A percentile compares a stretch with the other conserved stretches of the same genome.
These are phyloP conservation scores for Nasonia giraulti DNA, from an alignment of 1,140 invertebrate genomes.

Conservation along the genomic window DNA sequence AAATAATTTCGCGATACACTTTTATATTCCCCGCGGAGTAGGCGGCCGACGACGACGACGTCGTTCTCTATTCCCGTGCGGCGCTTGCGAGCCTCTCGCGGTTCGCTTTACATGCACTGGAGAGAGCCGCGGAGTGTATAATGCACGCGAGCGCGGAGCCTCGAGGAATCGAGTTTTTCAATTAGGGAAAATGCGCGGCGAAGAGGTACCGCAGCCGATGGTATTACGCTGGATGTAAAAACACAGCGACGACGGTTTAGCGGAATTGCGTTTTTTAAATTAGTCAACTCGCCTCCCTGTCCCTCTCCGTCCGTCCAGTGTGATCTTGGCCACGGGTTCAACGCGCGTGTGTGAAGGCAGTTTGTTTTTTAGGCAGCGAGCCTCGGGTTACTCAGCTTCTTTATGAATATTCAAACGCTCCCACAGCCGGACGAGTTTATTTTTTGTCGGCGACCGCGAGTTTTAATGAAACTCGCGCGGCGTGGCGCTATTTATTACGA, in stretches of 20 bases:
- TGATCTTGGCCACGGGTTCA: neutral
- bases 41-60: neutral
- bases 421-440: neutral
- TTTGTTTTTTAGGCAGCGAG: neutral
- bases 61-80: neutral
- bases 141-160: neutral
- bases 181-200: slow-evolving; percentile 18
- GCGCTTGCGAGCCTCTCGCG: neutral
- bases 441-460: neutral
- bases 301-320: neutral
- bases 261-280: slow-evolving; percentile 33
- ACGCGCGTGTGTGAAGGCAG: neutral
- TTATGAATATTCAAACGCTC: slow-evolving; percentile 33
- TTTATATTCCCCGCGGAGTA: slow-evolving; percentile 2
- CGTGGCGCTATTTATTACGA: neutral
- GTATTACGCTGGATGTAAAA: slow-evolving; percentile 21
- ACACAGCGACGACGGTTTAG: neutral
- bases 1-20: slow-evolving; percentile 53
- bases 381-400: slow-evolving; percentile 7
- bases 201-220: neutral
- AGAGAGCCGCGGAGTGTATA: neutral
- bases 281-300: slow-evolving; percentile 6
- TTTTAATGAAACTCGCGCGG: slow-evolving; percentile 4
- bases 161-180: slow-evolving; percentile 46
- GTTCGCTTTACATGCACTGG: neutral